These are phyloP conservation scores for Acrocephalus arundinaceus DNA, from an alignment of 2,113 vertebrate genomes.

Conservation along the genomic window DNA sequence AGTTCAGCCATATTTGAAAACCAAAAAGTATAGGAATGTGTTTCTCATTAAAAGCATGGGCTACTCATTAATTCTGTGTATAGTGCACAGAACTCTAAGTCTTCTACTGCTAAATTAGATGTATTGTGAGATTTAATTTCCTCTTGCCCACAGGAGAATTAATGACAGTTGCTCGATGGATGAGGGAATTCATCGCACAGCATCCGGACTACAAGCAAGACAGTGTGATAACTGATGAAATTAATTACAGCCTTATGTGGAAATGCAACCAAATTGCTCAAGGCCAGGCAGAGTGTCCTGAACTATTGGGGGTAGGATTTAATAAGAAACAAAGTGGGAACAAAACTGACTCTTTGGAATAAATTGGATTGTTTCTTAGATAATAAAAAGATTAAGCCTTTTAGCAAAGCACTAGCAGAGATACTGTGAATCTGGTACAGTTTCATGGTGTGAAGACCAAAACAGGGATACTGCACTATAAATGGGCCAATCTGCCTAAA, in stretches of 20 bases:
- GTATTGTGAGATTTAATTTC: neutral
- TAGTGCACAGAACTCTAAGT: neutral
- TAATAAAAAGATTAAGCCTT: neutral
- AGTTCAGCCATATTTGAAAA: neutral
- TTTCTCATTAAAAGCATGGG: neutral
- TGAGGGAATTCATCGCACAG: slow-evolving; percentile 90
- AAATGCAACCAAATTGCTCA: slow-evolving; percentile 89
- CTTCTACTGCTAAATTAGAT: neutral
- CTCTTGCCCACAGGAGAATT: slow-evolving; percentile 82
- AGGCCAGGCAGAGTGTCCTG: slow-evolving; percentile 87
- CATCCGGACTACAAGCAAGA: slow-evolving; percentile 96
- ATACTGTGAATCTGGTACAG: slow-evolving; percentile 39
- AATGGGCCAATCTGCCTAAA: slow-evolving; percentile 65
- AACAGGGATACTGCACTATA: slow-evolving; percentile 64
- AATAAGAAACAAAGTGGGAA: slow-evolving; percentile 81
- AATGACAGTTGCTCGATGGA: slow-evolving; percentile 97
- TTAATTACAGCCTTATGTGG: slow-evolving; percentile 90
- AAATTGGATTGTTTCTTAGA: slow-evolving; percentile 4
- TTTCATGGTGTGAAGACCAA: slow-evolving; percentile 75
- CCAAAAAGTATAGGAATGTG: neutral
- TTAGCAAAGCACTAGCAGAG: neutral
- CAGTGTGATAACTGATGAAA: slow-evolving; percentile 91
- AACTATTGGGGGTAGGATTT: slow-evolving; percentile 86
- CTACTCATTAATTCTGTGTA: neutral
- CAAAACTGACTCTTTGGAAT: slow-evolving; percentile 31